Percentiles rank a stretch among this genome's conserved stretches.
These are phyloP conservation scores for Ectropis grisescens DNA, from an alignment of 1,140 invertebrate genomes.

Conservation along the genomic window DNA sequence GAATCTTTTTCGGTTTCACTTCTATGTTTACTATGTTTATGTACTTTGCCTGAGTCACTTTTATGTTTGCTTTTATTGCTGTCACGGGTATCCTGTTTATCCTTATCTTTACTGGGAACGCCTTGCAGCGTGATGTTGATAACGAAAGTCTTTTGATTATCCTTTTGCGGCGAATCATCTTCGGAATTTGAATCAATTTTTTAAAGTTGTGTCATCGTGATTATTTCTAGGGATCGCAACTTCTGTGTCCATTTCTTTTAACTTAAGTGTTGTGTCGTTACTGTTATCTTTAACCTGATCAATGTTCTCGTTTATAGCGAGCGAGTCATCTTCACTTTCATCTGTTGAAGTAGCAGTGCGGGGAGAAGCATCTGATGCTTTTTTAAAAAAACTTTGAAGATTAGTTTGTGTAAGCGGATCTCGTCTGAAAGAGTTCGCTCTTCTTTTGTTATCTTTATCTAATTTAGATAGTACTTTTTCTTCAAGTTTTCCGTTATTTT, in stretches of 20 bases:
- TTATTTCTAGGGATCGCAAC: conserved; percentile 10
- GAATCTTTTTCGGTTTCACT: no score
- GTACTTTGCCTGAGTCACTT: no score
- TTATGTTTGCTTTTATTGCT: conserved; percentile 13
- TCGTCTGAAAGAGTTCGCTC: conserved; percentile 53
- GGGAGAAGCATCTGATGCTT: conserved; percentile 24
- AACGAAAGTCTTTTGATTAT: conserved; percentile 30
- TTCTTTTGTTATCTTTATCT: conserved; percentile 50
- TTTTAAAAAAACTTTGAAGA: conserved; percentile 40
- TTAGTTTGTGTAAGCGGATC: conserved; percentile 54
- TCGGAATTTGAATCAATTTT: conserved; percentile 13
- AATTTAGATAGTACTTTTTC: conserved; percentile 35
- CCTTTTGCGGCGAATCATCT: no score
- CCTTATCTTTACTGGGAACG: conserved; percentile 24
- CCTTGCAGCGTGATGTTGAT: conserved; percentile 59
- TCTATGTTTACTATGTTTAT: no score
- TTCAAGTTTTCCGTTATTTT: conserved; percentile 25
- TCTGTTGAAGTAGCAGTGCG: conserved; percentile 12
- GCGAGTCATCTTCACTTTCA: conserved; percentile 36
- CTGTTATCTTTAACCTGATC: conserved; percentile 13
- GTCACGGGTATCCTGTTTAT: not conserved
- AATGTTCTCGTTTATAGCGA: conserved; percentile 34
- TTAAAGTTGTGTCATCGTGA: conserved; percentile 31
- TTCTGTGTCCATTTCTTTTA: conserved; percentile 18
- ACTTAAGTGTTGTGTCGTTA: conserved; percentile 38